Percentiles rank a stretch among this genome's conserved stretches.
Evolutionary conservation across 2,113 vertebrate genomes (phyloP).

Genomic region (Dasyurus viverrinus): DNA sequence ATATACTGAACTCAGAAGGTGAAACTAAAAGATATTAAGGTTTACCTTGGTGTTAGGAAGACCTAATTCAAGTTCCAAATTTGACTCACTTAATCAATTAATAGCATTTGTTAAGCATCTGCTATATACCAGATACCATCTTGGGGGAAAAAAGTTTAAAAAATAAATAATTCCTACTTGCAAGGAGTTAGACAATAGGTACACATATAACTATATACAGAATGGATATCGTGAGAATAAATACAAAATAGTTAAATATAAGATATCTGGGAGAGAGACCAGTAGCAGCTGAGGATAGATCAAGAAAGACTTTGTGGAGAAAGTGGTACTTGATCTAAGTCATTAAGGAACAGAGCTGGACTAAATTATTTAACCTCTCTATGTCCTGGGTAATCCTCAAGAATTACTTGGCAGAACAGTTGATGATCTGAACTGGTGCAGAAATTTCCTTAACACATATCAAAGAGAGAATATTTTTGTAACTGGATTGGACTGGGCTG

Average conservation of each 20-base stretch:
- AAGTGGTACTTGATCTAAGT: background rate
- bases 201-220: background rate
- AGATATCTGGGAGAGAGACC: background rate
- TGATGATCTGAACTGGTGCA: background rate
- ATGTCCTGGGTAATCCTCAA: background rate
- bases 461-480: background rate
- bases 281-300: background rate
- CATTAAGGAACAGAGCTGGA: background rate
- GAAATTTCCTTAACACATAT: background rate
- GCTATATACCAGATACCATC: background rate
- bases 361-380: background rate
- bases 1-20: conserved; percentile 2
- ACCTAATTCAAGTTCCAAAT: background rate
- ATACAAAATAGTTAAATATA: background rate
- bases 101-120: background rate
- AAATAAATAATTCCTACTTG: background rate
- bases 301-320: background rate
- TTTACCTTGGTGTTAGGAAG: conserved; percentile 1
- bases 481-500: background rate
- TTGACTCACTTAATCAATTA: background rate
- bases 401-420: background rate
- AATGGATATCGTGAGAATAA: background rate
- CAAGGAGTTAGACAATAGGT: background rate
- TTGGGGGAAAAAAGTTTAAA: background rate
- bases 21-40: background rate